Conservation (phyloP, 92 coral and sea anemone genomes). For the Isaurus tuberculatus region DNA sequence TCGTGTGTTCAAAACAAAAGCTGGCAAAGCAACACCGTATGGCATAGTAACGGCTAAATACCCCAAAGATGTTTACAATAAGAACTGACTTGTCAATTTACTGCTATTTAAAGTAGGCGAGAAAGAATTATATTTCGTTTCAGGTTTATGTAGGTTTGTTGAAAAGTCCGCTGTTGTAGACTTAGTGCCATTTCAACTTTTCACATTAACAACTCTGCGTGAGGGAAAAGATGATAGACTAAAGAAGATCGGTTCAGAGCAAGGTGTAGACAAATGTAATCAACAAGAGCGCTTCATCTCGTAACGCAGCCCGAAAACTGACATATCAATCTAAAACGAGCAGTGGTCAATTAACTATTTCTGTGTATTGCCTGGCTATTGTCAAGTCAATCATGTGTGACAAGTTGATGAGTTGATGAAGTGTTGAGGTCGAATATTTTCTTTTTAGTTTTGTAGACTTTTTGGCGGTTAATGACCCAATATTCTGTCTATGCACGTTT, state of each 20-base stretch:
- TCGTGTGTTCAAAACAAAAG: constrained; percentile 3
- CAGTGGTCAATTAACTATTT: background rate
- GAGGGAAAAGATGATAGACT: constrained; percentile 9
- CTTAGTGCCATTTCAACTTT: constrained; percentile 22
- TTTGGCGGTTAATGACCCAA: background rate
- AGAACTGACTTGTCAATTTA: constrained; percentile 31
- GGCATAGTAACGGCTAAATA: constrained; percentile 30
- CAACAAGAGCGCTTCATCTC: constrained; percentile 22
- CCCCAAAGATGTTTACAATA: constrained; percentile 16
- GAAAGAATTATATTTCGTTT: constrained; percentile 10
- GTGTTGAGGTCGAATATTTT: background rate
- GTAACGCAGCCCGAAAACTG: background rate
- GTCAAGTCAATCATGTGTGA: background rate
- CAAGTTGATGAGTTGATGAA: constrained; percentile 19
- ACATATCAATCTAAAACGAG: constrained; percentile 20
- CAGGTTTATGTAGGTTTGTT: constrained; percentile 31
- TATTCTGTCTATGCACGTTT: no score
- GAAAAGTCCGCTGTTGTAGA: constrained; percentile 26
- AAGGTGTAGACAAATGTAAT: constrained; percentile 31
- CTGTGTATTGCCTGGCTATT: background rate
- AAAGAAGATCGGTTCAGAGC: background rate
- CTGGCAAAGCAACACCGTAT: constrained; percentile 33
- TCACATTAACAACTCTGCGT: constrained; percentile 52
- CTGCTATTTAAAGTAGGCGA: constrained; percentile 23
- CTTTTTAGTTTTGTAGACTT: background rate